Conservation (phyloP, 2,888 invertebrate species). For the Gandaritis pyraliata region DNA sequence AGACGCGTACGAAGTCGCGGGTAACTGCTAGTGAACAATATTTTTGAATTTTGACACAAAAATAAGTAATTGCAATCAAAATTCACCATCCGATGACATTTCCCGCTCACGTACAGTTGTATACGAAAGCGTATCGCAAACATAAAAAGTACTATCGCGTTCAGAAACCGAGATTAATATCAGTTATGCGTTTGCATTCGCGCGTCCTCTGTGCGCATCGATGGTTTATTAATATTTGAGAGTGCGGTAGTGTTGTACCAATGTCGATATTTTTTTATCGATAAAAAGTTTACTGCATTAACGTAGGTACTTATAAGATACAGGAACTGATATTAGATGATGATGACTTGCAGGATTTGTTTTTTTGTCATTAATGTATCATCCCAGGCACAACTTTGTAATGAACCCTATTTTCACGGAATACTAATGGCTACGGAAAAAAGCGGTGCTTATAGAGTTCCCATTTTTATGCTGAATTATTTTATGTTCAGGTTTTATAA, state of each 20-base stretch:
- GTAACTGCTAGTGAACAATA: too few species aligned
- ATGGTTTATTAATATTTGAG: conserved; percentile 49
- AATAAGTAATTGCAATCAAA: conserved; percentile 8
- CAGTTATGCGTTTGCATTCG: conserved; percentile 37
- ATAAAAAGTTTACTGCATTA: background rate
- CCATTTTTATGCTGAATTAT: too few species aligned
- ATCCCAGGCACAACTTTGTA: too few species aligned
- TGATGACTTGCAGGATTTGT: too few species aligned
- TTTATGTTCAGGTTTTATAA: too few species aligned
- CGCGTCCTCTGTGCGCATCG: conserved; percentile 41
- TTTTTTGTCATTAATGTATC: too few species aligned
- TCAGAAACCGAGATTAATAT: conserved; percentile 33
- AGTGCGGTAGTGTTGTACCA: conserved; percentile 34
- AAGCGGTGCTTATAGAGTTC: too few species aligned
- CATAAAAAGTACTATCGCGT: conserved; percentile 31
- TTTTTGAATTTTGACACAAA: background rate
- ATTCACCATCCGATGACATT: conserved; percentile 8
- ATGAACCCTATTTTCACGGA: too few species aligned
- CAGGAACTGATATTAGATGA: too few species aligned
- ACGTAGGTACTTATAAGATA: too few species aligned
- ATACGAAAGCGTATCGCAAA: conserved; percentile 28
- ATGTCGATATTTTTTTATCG: conserved; percentile 18
- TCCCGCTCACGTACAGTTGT: conserved; percentile 23
- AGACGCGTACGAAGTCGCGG: too few species aligned
- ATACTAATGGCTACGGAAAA: too few species aligned